Evolutionary conservation across 2,797 vertebrate genomes (phyloP), one percentile per base, ranked within the genome.

Genomic region (Urocyon cinereoargenteus): DNA sequence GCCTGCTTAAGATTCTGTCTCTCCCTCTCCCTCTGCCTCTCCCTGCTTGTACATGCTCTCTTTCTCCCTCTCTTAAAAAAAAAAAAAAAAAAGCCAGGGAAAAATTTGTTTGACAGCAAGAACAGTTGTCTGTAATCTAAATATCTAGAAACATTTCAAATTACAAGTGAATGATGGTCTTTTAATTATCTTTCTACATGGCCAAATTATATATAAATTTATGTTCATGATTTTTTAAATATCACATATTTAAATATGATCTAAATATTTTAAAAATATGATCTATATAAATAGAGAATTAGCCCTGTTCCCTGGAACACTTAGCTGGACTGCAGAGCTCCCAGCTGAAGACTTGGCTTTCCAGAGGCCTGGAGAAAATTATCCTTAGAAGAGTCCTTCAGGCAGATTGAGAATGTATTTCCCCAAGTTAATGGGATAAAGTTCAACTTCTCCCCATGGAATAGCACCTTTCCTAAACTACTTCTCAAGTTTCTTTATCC

Each of bases 361-460:
- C 36, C 12, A 72, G 89, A 59, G 34, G 9, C 13, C 55, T 61
- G 14, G 70, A 31, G 21, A 51, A 40, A 45, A 26, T 24, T 19
- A 40, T 21, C 53, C 36, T 73, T 73, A 14, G 18, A 19, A 31
- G 16, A 40, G 8, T 4, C 62, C 12, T 24, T 18, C 31, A 31
- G 36, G 51, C 5, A 22, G 9, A 2, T 5, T 4, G 8, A 6
- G 10, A 51, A 45, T 10, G 8, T 1, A 0, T 36, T n/a, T 62
- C 21, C 51, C 5, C 5, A 8, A 34, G 36, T 1, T 12, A 7
- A n/a, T 0, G 16, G 8, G 22, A 11, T 36, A 11, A n/a, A 55
- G 34, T 2, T 28, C 51, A 26, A 5, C 55, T 45, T 40, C 24
- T 4, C 2, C 4, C 9, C 59, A 28, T 34, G n/a, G 31, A 14